A percentile compares a stretch with the other conserved stretches of the same genome.
phyloP scores from a whole-genome alignment of 2,797 vertebrate genomes.

The Chelonia mydas region DNA sequence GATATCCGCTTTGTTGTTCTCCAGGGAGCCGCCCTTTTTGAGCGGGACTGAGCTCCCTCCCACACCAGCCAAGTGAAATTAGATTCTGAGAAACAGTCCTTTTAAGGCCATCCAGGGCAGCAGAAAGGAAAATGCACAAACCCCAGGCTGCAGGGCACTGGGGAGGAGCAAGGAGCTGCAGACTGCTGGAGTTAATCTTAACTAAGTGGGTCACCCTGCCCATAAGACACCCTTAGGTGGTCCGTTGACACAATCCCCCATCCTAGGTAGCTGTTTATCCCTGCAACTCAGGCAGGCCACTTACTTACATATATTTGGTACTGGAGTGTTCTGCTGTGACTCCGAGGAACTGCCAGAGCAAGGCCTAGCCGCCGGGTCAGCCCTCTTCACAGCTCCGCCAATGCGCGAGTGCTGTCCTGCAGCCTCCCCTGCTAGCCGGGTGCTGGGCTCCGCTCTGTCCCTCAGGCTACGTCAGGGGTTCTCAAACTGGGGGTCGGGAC shows the following conservation, averaged over 20 bases:
- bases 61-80: background rate
- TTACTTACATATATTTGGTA: background rate
- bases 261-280: background rate
- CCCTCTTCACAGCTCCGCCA: background rate
- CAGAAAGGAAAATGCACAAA: background rate
- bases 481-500: no score
- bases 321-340: background rate
- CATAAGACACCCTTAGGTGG: background rate
- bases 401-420: background rate
- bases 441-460: background rate
- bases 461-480: background rate
- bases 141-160: background rate
- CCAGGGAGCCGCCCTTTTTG: background rate
- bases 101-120: constrained; percentile 75
- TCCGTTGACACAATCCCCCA: background rate
- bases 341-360: background rate
- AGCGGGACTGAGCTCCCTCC: background rate
- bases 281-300: background rate
- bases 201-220: background rate
- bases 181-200: background rate
- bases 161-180: background rate
- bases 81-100: constrained; percentile 63
- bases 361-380: background rate
- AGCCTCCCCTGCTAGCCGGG: background rate
- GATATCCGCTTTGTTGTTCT: background rate